These are phyloP conservation scores for Coelogynopora nodosa DNA, from an alignment of 2,888 invertebrate genomes.

Conservation along the genomic window DNA sequence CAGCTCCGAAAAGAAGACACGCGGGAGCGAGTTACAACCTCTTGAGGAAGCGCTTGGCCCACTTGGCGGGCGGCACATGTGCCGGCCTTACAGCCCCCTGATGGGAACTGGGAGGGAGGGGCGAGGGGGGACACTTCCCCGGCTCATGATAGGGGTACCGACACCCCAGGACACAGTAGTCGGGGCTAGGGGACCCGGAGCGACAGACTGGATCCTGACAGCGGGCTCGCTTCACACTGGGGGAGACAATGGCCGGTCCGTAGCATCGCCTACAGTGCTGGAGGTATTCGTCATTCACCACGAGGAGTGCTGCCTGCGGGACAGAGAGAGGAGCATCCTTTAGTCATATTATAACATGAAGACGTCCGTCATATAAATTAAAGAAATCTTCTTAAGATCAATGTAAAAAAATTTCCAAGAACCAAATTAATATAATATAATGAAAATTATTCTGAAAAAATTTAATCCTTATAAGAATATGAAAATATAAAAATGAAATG, in stretches of 20 bases:
- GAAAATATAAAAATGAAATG: too few relatives aligned
- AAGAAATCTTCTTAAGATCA: too few relatives aligned
- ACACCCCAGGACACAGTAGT: neutral
- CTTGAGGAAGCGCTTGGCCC: neutral
- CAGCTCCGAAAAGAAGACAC: too few relatives aligned
- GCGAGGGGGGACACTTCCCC: neutral
- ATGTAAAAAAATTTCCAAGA: too few relatives aligned
- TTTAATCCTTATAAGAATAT: too few relatives aligned
- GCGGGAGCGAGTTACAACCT: too few relatives aligned
- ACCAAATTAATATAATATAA: too few relatives aligned
- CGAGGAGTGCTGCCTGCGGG: neutral
- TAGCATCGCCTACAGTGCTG: neutral
- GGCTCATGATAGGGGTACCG: neutral
- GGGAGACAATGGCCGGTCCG: neutral
- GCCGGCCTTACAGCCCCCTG: neutral
- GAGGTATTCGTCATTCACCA: neutral
- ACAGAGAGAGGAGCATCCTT: neutral
- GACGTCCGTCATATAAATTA: too few relatives aligned
- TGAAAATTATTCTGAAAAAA: too few relatives aligned
- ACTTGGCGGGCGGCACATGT: neutral
- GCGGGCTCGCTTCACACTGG: neutral
- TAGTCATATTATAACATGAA: too few relatives aligned
- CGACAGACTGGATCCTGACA: neutral
- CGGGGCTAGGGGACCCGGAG: neutral
- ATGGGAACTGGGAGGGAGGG: neutral